These are phyloP conservation scores for Onthophagus taurus DNA, from an alignment of 1,140 invertebrate genomes.

Conservation along the genomic window DNA sequence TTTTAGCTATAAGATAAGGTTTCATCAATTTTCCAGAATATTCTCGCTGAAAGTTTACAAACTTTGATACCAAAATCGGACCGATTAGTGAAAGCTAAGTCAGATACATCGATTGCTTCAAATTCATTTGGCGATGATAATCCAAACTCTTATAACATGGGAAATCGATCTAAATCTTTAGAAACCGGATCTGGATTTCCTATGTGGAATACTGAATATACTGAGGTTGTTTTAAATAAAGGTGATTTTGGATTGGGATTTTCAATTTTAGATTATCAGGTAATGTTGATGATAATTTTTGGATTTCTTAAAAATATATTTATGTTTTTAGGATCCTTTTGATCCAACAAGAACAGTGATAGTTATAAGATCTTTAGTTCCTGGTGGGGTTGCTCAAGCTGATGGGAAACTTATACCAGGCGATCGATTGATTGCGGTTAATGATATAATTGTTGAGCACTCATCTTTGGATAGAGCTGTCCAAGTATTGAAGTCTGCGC, in stretches of 20 bases:
- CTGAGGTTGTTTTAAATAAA: conserved; percentile 72
- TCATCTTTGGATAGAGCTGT: conserved; percentile 75
- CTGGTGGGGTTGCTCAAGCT: conserved; percentile 71
- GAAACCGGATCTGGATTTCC: conserved; percentile 77
- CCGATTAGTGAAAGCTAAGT: conserved; percentile 72
- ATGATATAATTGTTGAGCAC: conserved; percentile 66
- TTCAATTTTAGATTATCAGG: conserved; percentile 86
- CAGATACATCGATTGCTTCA: conserved; percentile 65
- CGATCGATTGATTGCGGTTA: conserved; percentile 76
- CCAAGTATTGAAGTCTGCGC: conserved; percentile 66
- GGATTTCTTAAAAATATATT: neutral
- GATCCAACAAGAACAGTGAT: conserved; percentile 78
- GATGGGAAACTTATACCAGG: conserved; percentile 77
- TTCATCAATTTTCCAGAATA: conserved; percentile 41
- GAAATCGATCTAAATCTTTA: conserved; percentile 63
- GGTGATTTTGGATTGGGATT: conserved; percentile 81
- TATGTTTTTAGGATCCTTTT: conserved; percentile 56
- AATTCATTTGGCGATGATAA: conserved; percentile 47
- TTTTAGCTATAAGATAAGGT: conserved; percentile 2
- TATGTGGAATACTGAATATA: conserved; percentile 78
- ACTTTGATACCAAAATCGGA: conserved; percentile 55
- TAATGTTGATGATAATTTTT: conserved; percentile 31
- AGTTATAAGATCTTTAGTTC: conserved; percentile 77
- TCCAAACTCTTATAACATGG: conserved; percentile 40
- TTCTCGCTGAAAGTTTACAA: conserved; percentile 59